A percentile compares a stretch with the other conserved stretches of the same genome.
These are phyloP conservation scores for Phrynocephalus forsythii DNA, from an alignment of 2,797 vertebrate genomes.

Conservation along the genomic window DNA sequence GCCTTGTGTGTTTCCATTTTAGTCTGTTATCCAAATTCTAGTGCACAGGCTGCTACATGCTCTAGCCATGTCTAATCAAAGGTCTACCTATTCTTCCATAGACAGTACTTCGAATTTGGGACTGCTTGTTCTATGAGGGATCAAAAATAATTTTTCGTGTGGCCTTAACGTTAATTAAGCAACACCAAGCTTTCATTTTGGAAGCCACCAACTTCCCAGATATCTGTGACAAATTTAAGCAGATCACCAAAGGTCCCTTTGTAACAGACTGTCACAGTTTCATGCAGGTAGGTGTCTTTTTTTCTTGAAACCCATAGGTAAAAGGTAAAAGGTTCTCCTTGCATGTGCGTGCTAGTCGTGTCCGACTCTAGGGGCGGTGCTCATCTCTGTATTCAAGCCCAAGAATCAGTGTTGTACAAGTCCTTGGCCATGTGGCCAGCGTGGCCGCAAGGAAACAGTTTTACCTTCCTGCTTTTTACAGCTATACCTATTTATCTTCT, in stretches of 20 bases:
- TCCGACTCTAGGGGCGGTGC: too few species aligned
- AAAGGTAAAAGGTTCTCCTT: too few species aligned
- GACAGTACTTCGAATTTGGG: slow-evolving; percentile 97
- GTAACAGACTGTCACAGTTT: slow-evolving; percentile 92
- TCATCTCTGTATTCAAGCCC: too few species aligned
- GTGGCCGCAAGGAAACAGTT: too few species aligned
- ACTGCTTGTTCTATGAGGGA: slow-evolving; percentile 95
- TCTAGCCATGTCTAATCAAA: slow-evolving; percentile 7
- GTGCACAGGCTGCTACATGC: not conserved
- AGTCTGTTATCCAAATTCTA: not conserved
- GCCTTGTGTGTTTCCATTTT: fast-evolving
- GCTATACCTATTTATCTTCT: too few species aligned
- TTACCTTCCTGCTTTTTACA: too few species aligned
- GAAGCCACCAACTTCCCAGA: slow-evolving; percentile 86
- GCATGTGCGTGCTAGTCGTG: too few species aligned
- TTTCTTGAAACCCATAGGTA: not conserved
- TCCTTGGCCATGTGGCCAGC: too few species aligned
- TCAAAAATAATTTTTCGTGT: slow-evolving; percentile 96
- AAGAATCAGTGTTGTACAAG: too few species aligned
- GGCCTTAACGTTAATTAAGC: slow-evolving; percentile 90
- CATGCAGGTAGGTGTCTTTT: slow-evolving; percentile 86
- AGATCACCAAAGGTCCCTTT: slow-evolving; percentile 87
- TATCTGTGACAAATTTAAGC: slow-evolving; percentile 90
- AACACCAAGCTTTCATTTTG: slow-evolving; percentile 88
- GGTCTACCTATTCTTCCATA: slow-evolving; percentile 65